phyloP scores from a whole-genome alignment of 1,140 invertebrate species.

The Triops cancriformis region DNA sequence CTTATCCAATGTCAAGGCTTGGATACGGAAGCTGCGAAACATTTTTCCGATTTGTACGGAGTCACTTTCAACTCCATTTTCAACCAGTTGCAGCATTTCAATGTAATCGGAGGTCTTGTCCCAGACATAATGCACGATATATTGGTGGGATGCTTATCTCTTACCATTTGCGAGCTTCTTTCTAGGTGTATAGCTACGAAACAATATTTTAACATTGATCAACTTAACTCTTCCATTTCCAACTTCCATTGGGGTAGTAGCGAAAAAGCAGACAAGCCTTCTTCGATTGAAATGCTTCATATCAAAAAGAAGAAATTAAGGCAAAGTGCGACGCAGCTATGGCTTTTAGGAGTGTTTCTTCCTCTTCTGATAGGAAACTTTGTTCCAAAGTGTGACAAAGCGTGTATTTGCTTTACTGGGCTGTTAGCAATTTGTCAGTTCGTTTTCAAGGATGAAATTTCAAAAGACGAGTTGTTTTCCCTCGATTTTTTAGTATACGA shows the following conservation, averaged over 20 bases:
- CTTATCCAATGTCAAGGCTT: neutral
- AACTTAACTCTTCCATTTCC: slow-evolving; percentile 17
- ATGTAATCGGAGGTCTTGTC: slow-evolving; percentile 2
- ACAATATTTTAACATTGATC: slow-evolving; percentile 24
- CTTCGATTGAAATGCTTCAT: slow-evolving; percentile 15
- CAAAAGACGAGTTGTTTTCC: neutral
- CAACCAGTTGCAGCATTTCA: neutral
- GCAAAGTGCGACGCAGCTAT: slow-evolving; percentile 16
- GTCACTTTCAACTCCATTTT: slow-evolving; percentile 14
- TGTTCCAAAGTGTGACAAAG: slow-evolving; percentile 20
- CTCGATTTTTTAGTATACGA: slow-evolving; percentile 18
- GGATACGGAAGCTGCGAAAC: too few relatives aligned
- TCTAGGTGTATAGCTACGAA: neutral
- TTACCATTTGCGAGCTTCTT: slow-evolving; percentile 16
- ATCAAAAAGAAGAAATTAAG: slow-evolving; percentile 21
- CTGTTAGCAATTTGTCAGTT: slow-evolving; percentile 18
- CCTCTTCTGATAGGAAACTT: slow-evolving; percentile 11
- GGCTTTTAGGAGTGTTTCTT: slow-evolving; percentile 15
- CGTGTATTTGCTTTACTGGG: slow-evolving; percentile 6
- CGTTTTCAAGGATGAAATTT: slow-evolving; percentile 24
- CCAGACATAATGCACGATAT: too few relatives aligned
- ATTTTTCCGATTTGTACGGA: slow-evolving; percentile 12
- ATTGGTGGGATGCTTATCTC: slow-evolving; percentile 20
- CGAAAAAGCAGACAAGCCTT: slow-evolving; percentile 24
- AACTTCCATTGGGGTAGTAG: slow-evolving; percentile 22